These are phyloP conservation scores for Monochamus alternatus DNA, from an alignment of 2,888 invertebrate genomes.

Conservation along the genomic window DNA sequence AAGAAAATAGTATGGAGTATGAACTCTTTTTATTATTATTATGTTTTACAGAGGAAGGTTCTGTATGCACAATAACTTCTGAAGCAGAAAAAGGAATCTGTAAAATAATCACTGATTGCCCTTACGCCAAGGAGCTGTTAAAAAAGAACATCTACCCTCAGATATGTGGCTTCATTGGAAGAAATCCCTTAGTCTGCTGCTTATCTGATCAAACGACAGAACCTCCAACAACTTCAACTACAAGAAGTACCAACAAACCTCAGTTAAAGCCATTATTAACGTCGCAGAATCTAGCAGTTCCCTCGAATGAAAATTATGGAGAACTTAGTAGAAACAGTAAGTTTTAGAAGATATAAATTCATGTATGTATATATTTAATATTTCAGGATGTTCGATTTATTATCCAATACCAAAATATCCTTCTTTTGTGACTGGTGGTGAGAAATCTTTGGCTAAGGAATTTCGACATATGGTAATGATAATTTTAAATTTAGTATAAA, in stretches of 20 bases:
- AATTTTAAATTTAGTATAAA: too few relatives aligned
- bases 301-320: background rate
- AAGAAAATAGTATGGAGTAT: too few relatives aligned
- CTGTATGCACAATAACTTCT: background rate
- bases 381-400: slow-evolving; percentile 41
- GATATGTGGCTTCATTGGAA: slow-evolving; percentile 16
- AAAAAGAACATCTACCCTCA: background rate
- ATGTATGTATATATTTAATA: background rate
- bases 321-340: background rate
- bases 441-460: slow-evolving; percentile 36
- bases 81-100: slow-evolving; percentile 14
- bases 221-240: background rate
- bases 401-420: slow-evolving; percentile 25
- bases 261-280: background rate
- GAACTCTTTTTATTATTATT: background rate
- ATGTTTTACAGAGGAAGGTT: background rate
- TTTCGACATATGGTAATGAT: slow-evolving; percentile 43
- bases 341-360: background rate
- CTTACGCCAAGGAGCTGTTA: slow-evolving; percentile 7
- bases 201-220: background rate
- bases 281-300: background rate
- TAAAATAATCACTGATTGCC: slow-evolving; percentile 1
- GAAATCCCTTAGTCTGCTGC: slow-evolving; percentile 27
- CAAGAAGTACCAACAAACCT: background rate
- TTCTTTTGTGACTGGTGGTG: slow-evolving; percentile 31